These are phyloP conservation scores for Actinia equina DNA, from an alignment of 64 coral and sea anemone species.

Conservation along the genomic window DNA sequence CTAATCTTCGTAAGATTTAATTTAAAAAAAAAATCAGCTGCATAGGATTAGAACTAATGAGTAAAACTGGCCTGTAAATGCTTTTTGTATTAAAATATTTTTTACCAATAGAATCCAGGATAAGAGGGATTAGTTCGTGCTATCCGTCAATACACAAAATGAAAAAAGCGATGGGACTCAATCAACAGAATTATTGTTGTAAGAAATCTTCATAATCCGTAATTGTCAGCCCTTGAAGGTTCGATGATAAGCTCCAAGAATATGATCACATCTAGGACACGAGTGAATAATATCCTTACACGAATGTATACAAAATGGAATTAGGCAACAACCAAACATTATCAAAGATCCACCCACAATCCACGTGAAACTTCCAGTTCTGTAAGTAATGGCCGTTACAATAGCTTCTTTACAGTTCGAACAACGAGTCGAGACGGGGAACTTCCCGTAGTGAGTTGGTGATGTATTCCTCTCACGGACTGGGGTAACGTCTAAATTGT, in stretches of 20 bases:
- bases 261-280: slow-evolving; percentile 59
- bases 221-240: neutral
- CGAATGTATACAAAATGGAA: slow-evolving; percentile 67
- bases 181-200: too few species aligned
- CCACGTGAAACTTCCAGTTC: slow-evolving; percentile 59
- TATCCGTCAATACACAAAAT: too few species aligned
- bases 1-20: too few species aligned
- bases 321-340: slow-evolving; percentile 60
- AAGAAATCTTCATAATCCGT: neutral
- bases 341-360: slow-evolving; percentile 22
- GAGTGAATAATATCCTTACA: slow-evolving; percentile 57
- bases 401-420: slow-evolving; percentile 39
- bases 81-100: too few species aligned
- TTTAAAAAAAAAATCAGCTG: too few species aligned
- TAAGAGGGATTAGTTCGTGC: too few species aligned
- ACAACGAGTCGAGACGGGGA: slow-evolving; percentile 37
- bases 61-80: too few species aligned
- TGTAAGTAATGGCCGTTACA: slow-evolving; percentile 18
- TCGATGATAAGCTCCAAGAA: slow-evolving; percentile 42
- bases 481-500: neutral
- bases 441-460: slow-evolving; percentile 26
- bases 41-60: too few species aligned
- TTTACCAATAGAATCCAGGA: too few species aligned
- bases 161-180: too few species aligned
- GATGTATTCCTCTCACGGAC: neutral